phyloP scores from a whole-genome alignment of 2,113 vertebrate genomes.

The Phrynosoma platyrhinos region DNA sequence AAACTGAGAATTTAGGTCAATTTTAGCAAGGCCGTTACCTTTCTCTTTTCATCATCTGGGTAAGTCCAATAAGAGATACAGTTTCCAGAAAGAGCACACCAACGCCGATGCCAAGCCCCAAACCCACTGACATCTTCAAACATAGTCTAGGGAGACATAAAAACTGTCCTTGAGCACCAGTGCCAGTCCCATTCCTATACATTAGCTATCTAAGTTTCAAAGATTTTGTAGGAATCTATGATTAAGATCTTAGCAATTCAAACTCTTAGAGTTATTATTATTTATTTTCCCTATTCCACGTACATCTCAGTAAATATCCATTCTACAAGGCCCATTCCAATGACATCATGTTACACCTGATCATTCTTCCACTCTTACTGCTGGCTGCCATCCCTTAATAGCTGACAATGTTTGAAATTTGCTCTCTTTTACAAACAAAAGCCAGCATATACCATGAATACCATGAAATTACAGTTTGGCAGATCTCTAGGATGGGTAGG shows the following conservation, averaged over 20 bases:
- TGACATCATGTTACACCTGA: neutral
- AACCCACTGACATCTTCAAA: slow-evolving; percentile 99
- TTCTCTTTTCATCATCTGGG: slow-evolving; percentile 93
- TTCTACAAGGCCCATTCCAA: neutral
- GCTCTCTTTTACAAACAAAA: neutral
- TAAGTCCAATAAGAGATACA: slow-evolving; percentile 98
- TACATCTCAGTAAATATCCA: neutral
- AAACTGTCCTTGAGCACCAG: neutral
- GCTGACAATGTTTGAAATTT: neutral
- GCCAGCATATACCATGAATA: neutral
- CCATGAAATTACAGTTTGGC: neutral
- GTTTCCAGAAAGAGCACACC: slow-evolving; percentile 94
- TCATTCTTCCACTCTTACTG: neutral
- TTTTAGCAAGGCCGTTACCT: slow-evolving; percentile 78
- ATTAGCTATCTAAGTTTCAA: neutral
- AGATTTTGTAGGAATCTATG: neutral
- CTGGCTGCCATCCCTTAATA: neutral
- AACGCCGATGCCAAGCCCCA: slow-evolving; percentile 95
- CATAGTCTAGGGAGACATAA: slow-evolving; percentile 85
- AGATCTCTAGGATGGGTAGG: neutral
- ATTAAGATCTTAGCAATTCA: neutral
- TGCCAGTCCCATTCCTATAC: neutral
- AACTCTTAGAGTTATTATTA: neutral
- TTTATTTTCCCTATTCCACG: neutral
- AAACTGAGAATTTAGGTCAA: neutral